Conservation (phyloP, 2,113 vertebrate species). For the Apeltes quadracus region DNA sequence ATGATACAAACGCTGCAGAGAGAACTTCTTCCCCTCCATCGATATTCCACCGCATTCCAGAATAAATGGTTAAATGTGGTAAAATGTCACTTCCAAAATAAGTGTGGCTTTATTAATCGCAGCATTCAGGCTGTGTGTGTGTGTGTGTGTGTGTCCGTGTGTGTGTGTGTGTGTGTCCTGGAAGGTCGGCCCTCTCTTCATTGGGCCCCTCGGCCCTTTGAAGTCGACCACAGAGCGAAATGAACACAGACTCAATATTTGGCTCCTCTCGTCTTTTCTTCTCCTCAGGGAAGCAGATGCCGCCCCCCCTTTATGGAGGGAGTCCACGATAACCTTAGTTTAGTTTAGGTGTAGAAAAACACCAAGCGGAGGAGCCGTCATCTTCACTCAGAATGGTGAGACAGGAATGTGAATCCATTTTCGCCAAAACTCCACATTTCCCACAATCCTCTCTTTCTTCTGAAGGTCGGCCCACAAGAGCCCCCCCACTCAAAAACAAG, state of each 20-base stretch:
- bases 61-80: slow-evolving; percentile 61
- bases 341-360: no score
- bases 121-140: slow-evolving; percentile 73
- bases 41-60: slow-evolving; percentile 72
- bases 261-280: slow-evolving; percentile 47
- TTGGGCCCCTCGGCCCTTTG: slow-evolving; percentile 79
- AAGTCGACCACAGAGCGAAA: slow-evolving; percentile 81
- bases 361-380: slow-evolving; percentile 40
- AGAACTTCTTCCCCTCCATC: slow-evolving; percentile 50
- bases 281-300: slow-evolving; percentile 55
- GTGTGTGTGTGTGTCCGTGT: slow-evolving; percentile 32
- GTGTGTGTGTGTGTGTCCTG: slow-evolving; percentile 81
- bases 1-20: slow-evolving; percentile 42
- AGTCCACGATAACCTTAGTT: slow-evolving; percentile 36
- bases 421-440: slow-evolving; percentile 34
- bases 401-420: slow-evolving; percentile 42
- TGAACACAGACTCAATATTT: slow-evolving; percentile 82
- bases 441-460: slow-evolving; percentile 59
- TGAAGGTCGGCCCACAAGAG: slow-evolving; percentile 37
- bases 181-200: slow-evolving; percentile 77
- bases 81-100: slow-evolving; percentile 78
- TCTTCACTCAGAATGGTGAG: slow-evolving; percentile 29
- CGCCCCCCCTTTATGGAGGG: slow-evolving; percentile 24
- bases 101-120: slow-evolving; percentile 75
- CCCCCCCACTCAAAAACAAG: slow-evolving; percentile 6